phyloP scores from a whole-genome alignment of 2,797 vertebrate species.

The Falco concolor region DNA sequence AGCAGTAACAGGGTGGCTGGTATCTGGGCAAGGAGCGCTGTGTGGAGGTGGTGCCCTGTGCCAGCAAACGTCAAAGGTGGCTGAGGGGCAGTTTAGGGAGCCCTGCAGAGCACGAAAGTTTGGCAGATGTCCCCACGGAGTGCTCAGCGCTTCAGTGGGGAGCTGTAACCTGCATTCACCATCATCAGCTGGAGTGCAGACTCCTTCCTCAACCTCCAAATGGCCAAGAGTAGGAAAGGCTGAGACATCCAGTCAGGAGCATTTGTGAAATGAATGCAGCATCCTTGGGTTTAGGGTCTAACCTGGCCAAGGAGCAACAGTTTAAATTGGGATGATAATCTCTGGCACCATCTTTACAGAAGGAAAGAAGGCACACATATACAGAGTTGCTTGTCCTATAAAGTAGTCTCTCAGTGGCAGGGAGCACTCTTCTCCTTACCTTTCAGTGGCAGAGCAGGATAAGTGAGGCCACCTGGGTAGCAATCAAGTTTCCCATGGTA shows the following conservation, averaged over 20 bases:
- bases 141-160: neutral
- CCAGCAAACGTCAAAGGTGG: neutral
- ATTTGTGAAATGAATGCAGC: neutral
- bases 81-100: neutral
- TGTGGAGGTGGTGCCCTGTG: neutral
- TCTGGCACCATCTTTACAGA: neutral
- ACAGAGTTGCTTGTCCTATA: neutral
- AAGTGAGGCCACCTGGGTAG: neutral
- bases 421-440: neutral
- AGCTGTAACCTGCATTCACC: neutral
- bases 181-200: neutral
- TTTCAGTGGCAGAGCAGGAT: neutral
- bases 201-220: neutral
- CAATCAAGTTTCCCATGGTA: neutral
- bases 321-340: neutral
- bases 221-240: neutral
- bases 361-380: neutral
- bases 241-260: neutral
- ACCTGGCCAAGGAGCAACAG: neutral
- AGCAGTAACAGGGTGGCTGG: neutral
- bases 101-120: rapidly evolving
- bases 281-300: neutral
- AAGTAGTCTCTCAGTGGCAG: neutral
- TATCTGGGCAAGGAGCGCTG: neutral
- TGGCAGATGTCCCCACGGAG: neutral